Conservation (phyloP, 1,140 invertebrate species). For the Bombus fervidus region DNA sequence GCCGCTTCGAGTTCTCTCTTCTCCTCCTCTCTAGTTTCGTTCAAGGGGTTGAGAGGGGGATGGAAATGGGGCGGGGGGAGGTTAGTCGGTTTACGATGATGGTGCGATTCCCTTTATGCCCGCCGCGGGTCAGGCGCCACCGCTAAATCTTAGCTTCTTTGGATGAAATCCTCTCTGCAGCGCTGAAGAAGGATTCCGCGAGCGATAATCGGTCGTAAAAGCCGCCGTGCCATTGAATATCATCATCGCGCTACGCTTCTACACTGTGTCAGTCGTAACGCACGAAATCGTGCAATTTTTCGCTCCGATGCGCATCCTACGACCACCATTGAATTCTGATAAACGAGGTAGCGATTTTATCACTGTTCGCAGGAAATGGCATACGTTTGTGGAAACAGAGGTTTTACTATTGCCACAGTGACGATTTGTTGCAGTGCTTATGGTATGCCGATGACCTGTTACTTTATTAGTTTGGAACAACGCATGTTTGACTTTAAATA, state of each 20-base stretch:
- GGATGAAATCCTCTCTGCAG: constrained; percentile 46
- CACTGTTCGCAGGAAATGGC: not conserved
- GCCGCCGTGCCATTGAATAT: constrained; percentile 65
- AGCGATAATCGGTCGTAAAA: constrained; percentile 80
- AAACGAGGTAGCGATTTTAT: constrained; percentile 54
- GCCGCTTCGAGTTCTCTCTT: constrained; percentile 35
- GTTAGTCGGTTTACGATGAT: constrained; percentile 72
- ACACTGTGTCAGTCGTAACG: constrained; percentile 55
- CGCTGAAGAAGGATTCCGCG: constrained; percentile 62
- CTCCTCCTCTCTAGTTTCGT: constrained; percentile 2
- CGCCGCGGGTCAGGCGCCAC: constrained; percentile 54
- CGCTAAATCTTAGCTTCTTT: constrained; percentile 75
- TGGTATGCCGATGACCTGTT: not conserved
- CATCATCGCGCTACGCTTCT: constrained; percentile 43
- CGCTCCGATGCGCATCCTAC: constrained; percentile 25
- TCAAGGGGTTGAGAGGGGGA: constrained; percentile 14
- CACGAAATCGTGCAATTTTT: constrained; percentile 51
- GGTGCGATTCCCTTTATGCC: constrained; percentile 73
- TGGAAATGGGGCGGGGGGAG: not conserved
- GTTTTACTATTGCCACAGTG: not conserved
- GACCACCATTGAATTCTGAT: constrained; percentile 33
- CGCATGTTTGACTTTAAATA: not conserved
- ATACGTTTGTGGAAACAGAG: not conserved
- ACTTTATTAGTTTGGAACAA: not conserved
- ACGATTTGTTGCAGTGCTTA: not conserved